These are phyloP conservation scores for Channa maculata DNA, from an alignment of 2,113 vertebrate species.

Conservation along the genomic window DNA sequence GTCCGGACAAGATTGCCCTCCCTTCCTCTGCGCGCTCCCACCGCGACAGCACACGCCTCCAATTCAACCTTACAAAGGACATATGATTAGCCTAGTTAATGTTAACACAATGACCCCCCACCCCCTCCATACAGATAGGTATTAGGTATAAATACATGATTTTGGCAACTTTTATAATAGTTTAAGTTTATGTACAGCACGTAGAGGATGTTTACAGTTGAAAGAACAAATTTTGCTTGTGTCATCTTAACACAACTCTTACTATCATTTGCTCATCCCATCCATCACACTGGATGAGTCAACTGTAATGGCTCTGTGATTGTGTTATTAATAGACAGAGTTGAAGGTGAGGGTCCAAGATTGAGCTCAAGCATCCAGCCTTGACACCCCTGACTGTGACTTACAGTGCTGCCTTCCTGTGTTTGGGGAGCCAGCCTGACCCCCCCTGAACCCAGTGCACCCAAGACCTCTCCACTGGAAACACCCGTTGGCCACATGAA, in stretches of 20 bases:
- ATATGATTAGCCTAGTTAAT: conserved; percentile 57
- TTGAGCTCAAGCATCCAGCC: conserved; percentile 68
- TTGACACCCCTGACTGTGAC: conserved; percentile 69
- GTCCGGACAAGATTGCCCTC: conserved; percentile 82
- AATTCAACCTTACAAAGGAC: conserved; percentile 70
- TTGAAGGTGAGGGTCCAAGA: conserved; percentile 71
- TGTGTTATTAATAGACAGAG: conserved; percentile 72
- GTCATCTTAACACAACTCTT: conserved; percentile 9
- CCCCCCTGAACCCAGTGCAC: conserved; percentile 62
- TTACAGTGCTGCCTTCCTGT: conserved; percentile 76
- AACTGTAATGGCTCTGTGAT: conserved; percentile 21
- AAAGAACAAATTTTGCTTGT: background rate
- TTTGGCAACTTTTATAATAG: background rate
- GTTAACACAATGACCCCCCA: conserved; percentile 52
- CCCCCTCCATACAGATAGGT: background rate
- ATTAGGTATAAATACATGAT: background rate
- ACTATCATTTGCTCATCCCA: conserved; percentile 37
- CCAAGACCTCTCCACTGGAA: conserved; percentile 72
- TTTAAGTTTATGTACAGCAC: background rate
- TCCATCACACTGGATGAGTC: background rate
- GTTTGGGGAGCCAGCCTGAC: conserved; percentile 77
- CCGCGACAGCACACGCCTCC: conserved; percentile 82
- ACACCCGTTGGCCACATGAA: conserved; percentile 72
- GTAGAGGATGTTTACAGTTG: background rate
- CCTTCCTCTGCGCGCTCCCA: conserved; percentile 84